phyloP scores from a whole-genome alignment of 2,888 invertebrate genomes.

The Tyria jacobaeae region DNA sequence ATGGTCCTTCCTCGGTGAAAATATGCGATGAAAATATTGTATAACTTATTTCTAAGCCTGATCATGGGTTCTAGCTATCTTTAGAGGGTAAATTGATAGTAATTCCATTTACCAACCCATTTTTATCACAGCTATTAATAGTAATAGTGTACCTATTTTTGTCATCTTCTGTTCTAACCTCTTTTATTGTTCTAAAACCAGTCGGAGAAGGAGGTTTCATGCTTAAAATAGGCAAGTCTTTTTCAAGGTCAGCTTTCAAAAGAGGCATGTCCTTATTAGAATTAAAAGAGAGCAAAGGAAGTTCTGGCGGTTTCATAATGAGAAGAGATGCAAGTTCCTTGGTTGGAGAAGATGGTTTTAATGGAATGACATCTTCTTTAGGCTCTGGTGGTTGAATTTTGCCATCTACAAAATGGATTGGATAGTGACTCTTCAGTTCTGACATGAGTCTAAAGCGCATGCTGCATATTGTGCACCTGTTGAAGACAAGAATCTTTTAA shows the following conservation, averaged over 20 bases:
- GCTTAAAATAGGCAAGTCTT: conserved; percentile 19
- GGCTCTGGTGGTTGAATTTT: conserved; percentile 27
- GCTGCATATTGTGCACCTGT: conserved; percentile 78
- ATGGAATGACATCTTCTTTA: conserved; percentile 4
- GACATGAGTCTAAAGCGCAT: conserved; percentile 73
- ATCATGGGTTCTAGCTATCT: conserved; percentile 42
- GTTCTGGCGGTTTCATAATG: conserved; percentile 21
- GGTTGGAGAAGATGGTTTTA: conserved; percentile 13
- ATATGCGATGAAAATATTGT: too few relatives aligned
- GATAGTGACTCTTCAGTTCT: conserved; percentile 80
- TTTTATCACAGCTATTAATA: conserved; percentile 63
- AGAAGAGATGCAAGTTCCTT: conserved; percentile 18
- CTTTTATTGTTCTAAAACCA: neutral
- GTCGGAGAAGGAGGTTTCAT: conserved; percentile 11
- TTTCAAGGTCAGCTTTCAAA: conserved; percentile 7
- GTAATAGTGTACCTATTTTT: conserved; percentile 68
- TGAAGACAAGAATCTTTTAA: neutral
- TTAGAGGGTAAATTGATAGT: conserved; percentile 70
- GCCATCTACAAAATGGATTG: conserved; percentile 71
- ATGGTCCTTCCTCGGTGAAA: too few relatives aligned
- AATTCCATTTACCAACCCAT: conserved; percentile 68
- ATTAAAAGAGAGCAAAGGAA: conserved; percentile 23
- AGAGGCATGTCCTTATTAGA: conserved; percentile 16
- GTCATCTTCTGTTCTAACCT: conserved; percentile 15
- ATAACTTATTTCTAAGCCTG: neutral